Base-by-base conservation (phyloP, 2,797 vertebrate species). In the Columba guinea region DNA sequence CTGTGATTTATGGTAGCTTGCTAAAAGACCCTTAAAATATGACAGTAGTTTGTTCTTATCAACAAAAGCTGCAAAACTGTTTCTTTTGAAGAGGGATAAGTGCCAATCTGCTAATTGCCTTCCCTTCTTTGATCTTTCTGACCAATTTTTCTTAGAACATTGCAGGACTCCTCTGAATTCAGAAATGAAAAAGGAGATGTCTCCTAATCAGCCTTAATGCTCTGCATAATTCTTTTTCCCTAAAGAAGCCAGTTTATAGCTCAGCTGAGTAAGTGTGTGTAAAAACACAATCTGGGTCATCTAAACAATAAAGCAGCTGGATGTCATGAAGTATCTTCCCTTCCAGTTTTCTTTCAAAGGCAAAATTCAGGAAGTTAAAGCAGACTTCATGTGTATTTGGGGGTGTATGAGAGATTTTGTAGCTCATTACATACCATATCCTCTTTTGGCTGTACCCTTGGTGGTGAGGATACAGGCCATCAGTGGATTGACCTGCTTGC, bases 91-190 rank as follows among this genome's bases (percentile, higher is more conserved):
- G 65, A 74, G 48, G 70, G 70, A 6, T 90, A 74, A 92, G 56
- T 81, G 71, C 58, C 60, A 70, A 24, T 88, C 80, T 88, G 65
- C 67, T 96, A 95, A 96, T 96, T 96, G 90, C 80, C 17, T 93
- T 91, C 24, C 28, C 15, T 81, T 83, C 51, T 96, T 94, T 95
- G 65, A 95, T 95, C 83, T 93, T 84, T 35, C 10, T 51, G 55
- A 73, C 51, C 41, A 39, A 4, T 73, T 78, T 88, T 73, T 71
- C 69, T 75, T 51, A 73, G 41, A 74, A 75, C 1, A 1, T n/a
- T 30, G 10, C 0, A 10, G 37, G 78, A 69, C 74, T 91, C 76
- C 6, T 75, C 52, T 70, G 75, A 76, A n/a, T 63, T 90, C 19
- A 26, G 76, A 86, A 93, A 79, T 76, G 51, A 84, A 62, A 93